Conservation (phyloP, 2,113 vertebrate genomes). For the Erythrocebus patas region DNA sequence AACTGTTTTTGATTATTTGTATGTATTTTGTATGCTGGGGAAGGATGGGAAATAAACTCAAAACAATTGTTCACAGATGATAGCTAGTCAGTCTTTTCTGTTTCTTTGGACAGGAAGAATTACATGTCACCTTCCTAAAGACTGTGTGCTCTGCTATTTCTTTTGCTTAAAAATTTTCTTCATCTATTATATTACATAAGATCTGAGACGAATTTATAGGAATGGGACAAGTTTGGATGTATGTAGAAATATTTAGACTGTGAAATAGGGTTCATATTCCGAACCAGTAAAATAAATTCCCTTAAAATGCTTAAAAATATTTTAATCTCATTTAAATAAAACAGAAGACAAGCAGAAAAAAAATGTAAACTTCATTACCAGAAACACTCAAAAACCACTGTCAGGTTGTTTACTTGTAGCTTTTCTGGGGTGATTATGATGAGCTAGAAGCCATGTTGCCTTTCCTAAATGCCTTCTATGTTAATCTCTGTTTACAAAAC, state of each 20-base stretch:
- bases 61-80: neutral
- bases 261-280: neutral
- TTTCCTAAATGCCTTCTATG: neutral
- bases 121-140: neutral
- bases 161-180: conserved; percentile 27
- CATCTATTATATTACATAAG: neutral
- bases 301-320: neutral
- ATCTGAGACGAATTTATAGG: neutral
- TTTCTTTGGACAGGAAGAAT: neutral
- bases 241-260: neutral
- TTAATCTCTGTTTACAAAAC: neutral
- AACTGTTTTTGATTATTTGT: neutral
- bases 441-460: neutral
- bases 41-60: neutral
- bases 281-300: conserved; percentile 4
- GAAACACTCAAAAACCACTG: neutral
- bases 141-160: neutral
- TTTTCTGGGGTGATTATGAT: neutral
- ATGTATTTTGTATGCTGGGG: neutral
- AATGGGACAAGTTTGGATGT: neutral
- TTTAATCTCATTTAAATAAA: neutral
- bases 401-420: neutral
- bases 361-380: neutral
- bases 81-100: neutral
- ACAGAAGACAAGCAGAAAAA: neutral